Percentiles rank a stretch among this genome's conserved stretches.
phyloP scores from a whole-genome alignment of 2,797 vertebrate genomes.

The Channa striata region DNA sequence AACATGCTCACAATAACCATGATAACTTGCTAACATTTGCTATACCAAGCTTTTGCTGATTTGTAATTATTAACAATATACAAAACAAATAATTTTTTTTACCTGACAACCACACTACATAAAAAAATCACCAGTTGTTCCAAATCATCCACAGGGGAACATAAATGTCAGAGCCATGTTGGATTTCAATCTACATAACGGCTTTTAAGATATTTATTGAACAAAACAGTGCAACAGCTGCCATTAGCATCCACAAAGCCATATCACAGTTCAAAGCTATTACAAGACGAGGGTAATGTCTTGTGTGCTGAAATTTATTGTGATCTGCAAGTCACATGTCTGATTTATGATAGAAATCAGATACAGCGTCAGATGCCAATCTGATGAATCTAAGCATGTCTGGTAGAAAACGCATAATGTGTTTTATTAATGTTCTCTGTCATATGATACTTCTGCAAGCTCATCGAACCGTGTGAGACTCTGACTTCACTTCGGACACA shows the following conservation, averaged over 20 bases:
- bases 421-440: slow-evolving; percentile 7
- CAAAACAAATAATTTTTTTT: slow-evolving; percentile 2
- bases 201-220: too few species aligned
- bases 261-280: too few species aligned
- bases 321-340: not conserved
- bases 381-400: not conserved
- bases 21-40: not conserved
- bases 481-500: not conserved
- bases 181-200: too few species aligned
- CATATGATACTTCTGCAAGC: not conserved
- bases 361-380: not conserved
- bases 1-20: not conserved
- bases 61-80: not conserved
- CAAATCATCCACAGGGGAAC: too few species aligned
- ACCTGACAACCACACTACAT: not conserved
- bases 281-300: not conserved
- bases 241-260: not conserved
- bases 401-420: not conserved
- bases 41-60: not conserved
- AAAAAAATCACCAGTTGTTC: too few species aligned
- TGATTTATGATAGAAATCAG: not conserved
- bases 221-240: not conserved
- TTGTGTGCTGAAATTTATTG: not conserved
- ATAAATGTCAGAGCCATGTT: too few species aligned
- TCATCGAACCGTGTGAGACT: not conserved